These are phyloP conservation scores for Chanos chanos DNA, from an alignment of 2,797 vertebrate species.

Conservation along the genomic window DNA sequence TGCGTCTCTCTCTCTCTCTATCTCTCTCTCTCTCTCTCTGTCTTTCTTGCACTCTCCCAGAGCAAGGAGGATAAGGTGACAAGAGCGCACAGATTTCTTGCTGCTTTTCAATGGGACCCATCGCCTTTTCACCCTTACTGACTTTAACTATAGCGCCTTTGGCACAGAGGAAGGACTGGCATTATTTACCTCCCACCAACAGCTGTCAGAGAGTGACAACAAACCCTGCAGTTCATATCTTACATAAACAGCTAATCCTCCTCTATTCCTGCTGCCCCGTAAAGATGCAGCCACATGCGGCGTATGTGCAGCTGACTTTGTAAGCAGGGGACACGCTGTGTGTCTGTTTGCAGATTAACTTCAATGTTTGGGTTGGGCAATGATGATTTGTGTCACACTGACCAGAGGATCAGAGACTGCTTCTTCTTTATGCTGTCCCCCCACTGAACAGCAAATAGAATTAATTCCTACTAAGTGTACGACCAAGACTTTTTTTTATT, in stretches of 20 bases:
- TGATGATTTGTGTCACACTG: constrained; percentile 24
- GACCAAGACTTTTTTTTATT: constrained; percentile 18
- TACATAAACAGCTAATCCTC: constrained; percentile 44
- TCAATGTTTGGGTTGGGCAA: constrained; percentile 41
- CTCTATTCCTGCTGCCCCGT: constrained; percentile 4
- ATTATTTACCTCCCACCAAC: constrained; percentile 36
- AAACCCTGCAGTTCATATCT: constrained; percentile 29
- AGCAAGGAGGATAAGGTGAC: constrained; percentile 24
- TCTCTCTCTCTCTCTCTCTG: constrained; percentile 11
- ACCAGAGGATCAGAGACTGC: constrained; percentile 15
- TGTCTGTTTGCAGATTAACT: constrained; percentile 36
- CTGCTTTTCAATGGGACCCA: constrained; percentile 22
- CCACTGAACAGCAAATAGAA: constrained; percentile 21
- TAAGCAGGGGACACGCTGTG: constrained; percentile 6
- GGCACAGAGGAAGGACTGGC: constrained; percentile 7
- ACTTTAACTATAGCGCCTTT: constrained; percentile 29
- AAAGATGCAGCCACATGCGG: constrained; percentile 14
- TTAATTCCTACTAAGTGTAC: constrained; percentile 13
- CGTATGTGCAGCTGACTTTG: constrained; percentile 1
- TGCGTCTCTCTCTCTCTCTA: constrained; percentile 23
- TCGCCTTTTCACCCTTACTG: constrained; percentile 18
- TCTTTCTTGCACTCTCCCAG: constrained; percentile 8
- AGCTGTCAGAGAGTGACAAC: constrained; percentile 31
- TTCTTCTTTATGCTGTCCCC: constrained; percentile 19
- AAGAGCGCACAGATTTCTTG: constrained; percentile 24